Conservation (phyloP, 2,888 invertebrate genomes). For the Malacosoma neustria region DNA sequence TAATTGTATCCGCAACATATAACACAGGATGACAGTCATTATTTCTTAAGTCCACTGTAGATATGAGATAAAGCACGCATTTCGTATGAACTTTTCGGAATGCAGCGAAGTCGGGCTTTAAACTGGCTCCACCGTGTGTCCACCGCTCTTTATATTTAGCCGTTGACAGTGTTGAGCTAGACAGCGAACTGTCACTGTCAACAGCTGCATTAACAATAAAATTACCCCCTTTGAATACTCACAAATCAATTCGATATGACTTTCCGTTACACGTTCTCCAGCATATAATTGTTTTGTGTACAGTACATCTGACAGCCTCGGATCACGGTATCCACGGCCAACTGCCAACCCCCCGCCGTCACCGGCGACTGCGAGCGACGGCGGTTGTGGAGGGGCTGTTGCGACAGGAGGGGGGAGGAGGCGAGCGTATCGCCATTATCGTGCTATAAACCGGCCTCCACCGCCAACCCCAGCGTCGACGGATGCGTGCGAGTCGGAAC, state of each 20-base stretch:
- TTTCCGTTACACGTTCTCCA: background rate
- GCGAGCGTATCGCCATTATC: slow-evolving; percentile 85
- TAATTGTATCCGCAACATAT: too few relatives aligned
- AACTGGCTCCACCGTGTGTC: too few relatives aligned
- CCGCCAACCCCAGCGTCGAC: slow-evolving; percentile 97
- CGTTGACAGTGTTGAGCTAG: too few relatives aligned
- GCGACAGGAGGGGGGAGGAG: slow-evolving; percentile 82
- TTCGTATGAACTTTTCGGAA: too few relatives aligned
- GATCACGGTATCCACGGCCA: slow-evolving; percentile 86
- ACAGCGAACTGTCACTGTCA: too few relatives aligned
- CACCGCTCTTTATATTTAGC: too few relatives aligned
- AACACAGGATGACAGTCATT: too few relatives aligned
- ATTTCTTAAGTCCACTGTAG: too few relatives aligned
- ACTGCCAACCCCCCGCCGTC: slow-evolving; percentile 93
- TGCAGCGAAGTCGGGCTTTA: too few relatives aligned
- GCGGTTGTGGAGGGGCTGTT: slow-evolving; percentile 55
- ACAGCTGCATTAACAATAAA: too few relatives aligned
- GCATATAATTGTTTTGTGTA: background rate
- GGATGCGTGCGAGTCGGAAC: slow-evolving; percentile 91
- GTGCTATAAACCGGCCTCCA: slow-evolving; percentile 90
- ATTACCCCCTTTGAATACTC: too few relatives aligned
- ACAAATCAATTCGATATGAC: background rate
- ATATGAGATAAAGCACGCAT: too few relatives aligned
- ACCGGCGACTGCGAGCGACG: slow-evolving; percentile 84
- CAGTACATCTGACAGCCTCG: slow-evolving; percentile 78